Percentiles rank a stretch among this genome's conserved stretches.
Evolutionary conservation across 1,140 invertebrate species (phyloP).

Genomic region (Leucophenga varia): DNA sequence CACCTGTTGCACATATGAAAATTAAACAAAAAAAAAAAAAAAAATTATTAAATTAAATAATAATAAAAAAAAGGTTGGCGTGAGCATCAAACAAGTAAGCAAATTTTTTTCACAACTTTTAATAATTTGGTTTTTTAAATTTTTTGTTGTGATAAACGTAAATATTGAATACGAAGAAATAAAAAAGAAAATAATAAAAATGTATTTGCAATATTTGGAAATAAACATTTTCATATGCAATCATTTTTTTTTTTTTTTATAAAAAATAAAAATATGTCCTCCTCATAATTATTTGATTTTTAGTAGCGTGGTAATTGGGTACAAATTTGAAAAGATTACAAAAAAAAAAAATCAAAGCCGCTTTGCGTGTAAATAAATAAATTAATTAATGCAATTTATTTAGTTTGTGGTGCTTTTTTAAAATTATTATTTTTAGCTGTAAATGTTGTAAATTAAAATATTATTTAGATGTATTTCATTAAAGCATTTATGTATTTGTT

Average conservation of each 20-base stretch:
- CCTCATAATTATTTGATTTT: conserved; percentile 36
- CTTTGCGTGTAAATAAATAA: too few species aligned
- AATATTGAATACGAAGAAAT: neutral
- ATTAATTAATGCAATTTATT: too few species aligned
- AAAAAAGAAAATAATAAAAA: neutral
- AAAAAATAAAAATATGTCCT: conserved; percentile 53
- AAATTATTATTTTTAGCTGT: conserved; percentile 2
- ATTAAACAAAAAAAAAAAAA: too few species aligned
- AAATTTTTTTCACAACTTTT: conserved; percentile 8
- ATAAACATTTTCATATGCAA: conserved; percentile 21
- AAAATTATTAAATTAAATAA: conserved; percentile 13
- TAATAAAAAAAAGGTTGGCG: conserved; percentile 63
- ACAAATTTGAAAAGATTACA: neutral
- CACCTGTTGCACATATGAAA: too few species aligned
- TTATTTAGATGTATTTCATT: conserved; percentile 33
- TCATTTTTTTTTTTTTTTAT: too few species aligned
- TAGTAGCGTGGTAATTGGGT: conserved; percentile 5
- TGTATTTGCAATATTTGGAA: neutral
- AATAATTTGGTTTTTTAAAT: neutral
- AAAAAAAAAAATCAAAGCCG: neutral
- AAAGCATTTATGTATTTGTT: conserved; percentile 22
- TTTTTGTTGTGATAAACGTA: neutral
- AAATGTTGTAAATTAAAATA: conserved; percentile 6
- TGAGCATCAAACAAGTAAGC: conserved; percentile 75
- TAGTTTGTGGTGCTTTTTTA: too few species aligned